phyloP scores from a whole-genome alignment of 2,113 vertebrate species.

The Anhinga anhinga region DNA sequence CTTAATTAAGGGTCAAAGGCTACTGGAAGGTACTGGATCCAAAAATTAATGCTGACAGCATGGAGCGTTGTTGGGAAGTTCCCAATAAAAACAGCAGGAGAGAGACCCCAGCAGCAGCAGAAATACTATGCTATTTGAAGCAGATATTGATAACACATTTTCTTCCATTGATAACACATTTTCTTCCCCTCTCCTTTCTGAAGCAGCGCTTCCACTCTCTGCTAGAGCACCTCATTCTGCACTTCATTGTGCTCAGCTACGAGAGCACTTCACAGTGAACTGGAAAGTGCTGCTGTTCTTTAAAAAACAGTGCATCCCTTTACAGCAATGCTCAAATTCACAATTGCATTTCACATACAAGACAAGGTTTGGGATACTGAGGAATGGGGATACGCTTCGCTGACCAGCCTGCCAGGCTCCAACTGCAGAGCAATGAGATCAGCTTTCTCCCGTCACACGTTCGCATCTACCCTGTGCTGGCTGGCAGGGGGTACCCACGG shows the following conservation, averaged over 20 bases:
- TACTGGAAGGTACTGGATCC: background rate
- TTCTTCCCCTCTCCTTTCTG: background rate
- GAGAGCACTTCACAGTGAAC: background rate
- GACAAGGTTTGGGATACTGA: background rate
- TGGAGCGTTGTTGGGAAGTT: accelerated
- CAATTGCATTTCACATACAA: accelerated
- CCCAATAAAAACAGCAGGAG: background rate
- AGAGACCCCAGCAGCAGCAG: background rate
- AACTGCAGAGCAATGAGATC: accelerated
- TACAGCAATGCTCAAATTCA: accelerated
- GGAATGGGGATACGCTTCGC: accelerated
- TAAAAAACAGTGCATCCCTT: background rate
- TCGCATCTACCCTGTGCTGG: accelerated
- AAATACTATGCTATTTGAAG: background rate
- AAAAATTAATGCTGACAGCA: too few species aligned
- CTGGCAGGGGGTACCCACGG: too few species aligned
- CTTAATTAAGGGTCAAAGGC: background rate
- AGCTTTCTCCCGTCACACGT: accelerated
- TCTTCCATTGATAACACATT: background rate
- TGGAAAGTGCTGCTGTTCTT: background rate
- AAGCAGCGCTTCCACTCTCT: background rate
- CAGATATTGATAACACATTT: background rate
- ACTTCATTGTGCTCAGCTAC: accelerated
- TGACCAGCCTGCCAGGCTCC: background rate
- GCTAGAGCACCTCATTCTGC: background rate